Evolutionary conservation across 2,797 vertebrate species (phyloP).

Genomic region (Crocidura indochinensis): DNA sequence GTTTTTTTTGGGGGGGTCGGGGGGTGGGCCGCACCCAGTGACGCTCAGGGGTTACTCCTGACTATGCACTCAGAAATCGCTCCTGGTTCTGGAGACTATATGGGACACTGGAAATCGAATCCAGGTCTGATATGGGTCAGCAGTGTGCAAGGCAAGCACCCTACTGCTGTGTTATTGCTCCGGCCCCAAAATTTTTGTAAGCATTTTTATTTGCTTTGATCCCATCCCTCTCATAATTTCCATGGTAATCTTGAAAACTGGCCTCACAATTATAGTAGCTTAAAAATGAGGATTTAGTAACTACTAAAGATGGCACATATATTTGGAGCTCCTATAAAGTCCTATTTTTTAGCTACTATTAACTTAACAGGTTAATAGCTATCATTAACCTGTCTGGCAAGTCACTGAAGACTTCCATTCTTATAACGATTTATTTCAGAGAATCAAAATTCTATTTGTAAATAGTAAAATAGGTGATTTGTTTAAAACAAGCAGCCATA

Average conservation of each 20-base stretch:
- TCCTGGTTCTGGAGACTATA: too few relatives aligned
- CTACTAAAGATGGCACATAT: not conserved
- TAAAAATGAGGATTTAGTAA: not conserved
- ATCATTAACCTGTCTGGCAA: not conserved
- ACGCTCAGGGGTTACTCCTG: too few relatives aligned
- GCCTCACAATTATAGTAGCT: not conserved
- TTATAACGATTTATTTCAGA: constrained; percentile 5
- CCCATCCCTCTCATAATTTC: not conserved
- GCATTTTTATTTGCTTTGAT: not conserved
- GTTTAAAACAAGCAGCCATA: not conserved
- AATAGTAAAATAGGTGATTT: not conserved
- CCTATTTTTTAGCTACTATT: not conserved
- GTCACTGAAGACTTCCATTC: not conserved
- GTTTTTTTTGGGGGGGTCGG: too few relatives aligned
- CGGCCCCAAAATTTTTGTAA: not conserved
- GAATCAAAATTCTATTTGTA: not conserved
- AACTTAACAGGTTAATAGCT: not conserved
- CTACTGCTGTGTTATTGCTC: too few relatives aligned
- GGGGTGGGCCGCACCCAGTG: too few relatives aligned
- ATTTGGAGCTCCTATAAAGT: not conserved
- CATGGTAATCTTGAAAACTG: not conserved
- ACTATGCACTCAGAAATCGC: too few relatives aligned
- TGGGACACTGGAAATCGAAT: too few relatives aligned
- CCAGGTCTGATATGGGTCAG: too few relatives aligned
- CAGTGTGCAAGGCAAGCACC: too few relatives aligned